Evolutionary conservation across 1,140 invertebrate species (phyloP), one percentile per base, ranked within the genome.

Genomic region (Drepana arcuata): DNA sequence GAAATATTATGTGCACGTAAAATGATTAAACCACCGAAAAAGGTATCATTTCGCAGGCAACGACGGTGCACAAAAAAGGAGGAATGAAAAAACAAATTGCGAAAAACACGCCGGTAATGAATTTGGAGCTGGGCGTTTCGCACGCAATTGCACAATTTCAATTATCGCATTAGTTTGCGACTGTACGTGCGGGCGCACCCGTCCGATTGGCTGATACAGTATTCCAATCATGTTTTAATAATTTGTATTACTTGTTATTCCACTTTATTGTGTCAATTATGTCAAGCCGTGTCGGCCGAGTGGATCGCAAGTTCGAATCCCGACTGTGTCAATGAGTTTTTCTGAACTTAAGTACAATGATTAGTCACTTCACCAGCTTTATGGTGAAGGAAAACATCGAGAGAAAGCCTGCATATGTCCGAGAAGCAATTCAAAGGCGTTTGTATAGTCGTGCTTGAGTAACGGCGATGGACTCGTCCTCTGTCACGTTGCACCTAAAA

Each of bases 141-240:
- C 77, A 81, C 74, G 77, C 77, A 77, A 77, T 79, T 78, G 70
- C 77, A 81, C 73, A 77, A 74, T 81, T 79, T 79, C 77, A 81
- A 81, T 81, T 81, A 81, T 77, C 61, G 59, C 57, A 78, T 75
- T 78, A 80, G 64, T 71, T 51, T 35, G 53, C 45, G 51, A 40
- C n/a, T 41, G 44, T 44, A 35, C 34, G 5, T 13, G 16, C 34
- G 44, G 50, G 50, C 31, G 10, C 16, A 16, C 14, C 13, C 14
- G 24, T 27, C 29, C 31, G 42, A 38, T 38, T 48, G 25, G 16
- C 37, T 59, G 48, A 49, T 60, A 48, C 24, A 52, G 45, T n/a
- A n/a, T n/a, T n/a, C n/a, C 29, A n/a, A 10, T 29, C 0, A 16
- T n/a, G n/a, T n/a, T n/a, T n/a, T n/a, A 14, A 31, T 16, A 16